Conservation (phyloP, 2,888 invertebrate genomes). For the Alitta virens region DNA sequence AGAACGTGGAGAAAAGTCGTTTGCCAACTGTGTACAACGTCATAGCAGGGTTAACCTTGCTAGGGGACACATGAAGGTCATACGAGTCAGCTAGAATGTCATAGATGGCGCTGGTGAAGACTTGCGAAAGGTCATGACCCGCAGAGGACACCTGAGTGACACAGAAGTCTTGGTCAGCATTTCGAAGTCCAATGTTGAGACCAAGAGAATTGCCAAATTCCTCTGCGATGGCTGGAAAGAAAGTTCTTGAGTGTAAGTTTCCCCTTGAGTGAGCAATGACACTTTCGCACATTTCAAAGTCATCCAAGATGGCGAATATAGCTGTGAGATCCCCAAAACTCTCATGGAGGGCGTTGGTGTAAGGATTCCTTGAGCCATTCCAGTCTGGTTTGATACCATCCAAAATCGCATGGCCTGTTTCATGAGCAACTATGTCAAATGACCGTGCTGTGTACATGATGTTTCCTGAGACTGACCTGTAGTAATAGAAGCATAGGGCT, state of each 20-base stretch:
- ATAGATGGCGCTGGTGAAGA: conserved; percentile 9
- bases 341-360: conserved; percentile 12
- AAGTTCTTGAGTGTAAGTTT: conserved; percentile 4
- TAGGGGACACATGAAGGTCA: conserved; percentile 1
- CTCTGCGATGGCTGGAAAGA: conserved; percentile 7
- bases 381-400: conserved; percentile 4
- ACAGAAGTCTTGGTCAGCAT: conserved; percentile 3
- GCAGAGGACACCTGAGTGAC: conserved; percentile 4
- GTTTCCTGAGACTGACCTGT: neutral
- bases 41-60: conserved; percentile 6
- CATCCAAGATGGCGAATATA: conserved; percentile 10
- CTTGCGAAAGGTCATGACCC: conserved; percentile 4
- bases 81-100: conserved; percentile 7
- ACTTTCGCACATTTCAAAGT: conserved; percentile 13
- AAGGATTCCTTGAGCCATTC: neutral
- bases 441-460: conserved; percentile 10
- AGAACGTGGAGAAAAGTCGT: conserved; percentile 1
- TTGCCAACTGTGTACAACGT: conserved; percentile 10
- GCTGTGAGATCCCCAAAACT: conserved; percentile 9
- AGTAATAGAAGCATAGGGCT: conserved; percentile 8
- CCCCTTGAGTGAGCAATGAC: conserved; percentile 6
- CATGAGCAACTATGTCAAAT: conserved; percentile 9
- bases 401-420: conserved; percentile 13
- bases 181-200: neutral
- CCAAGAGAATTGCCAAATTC: conserved; percentile 7